A percentile compares a stretch with the other conserved stretches of the same genome.
These are phyloP conservation scores for Phyllostomus discolor DNA, from an alignment of 2,113 vertebrate genomes.

Conservation along the genomic window DNA sequence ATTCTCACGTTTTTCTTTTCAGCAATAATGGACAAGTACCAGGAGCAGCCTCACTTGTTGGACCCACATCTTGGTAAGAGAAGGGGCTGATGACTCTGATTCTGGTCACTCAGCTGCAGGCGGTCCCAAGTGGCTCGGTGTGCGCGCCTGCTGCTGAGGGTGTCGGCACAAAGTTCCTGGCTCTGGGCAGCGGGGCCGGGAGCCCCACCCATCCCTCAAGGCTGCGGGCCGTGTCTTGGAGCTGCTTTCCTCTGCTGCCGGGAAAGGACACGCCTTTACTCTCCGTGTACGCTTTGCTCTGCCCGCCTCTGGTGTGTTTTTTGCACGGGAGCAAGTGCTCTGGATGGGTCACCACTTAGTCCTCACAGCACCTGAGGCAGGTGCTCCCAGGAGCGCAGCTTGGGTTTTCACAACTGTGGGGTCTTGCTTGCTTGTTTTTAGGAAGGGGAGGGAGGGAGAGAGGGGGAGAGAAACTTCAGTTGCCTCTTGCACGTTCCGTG, in stretches of 20 bases:
- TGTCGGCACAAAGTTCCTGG: background rate
- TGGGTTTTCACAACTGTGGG: background rate
- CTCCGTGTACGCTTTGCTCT: background rate
- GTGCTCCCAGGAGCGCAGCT: background rate
- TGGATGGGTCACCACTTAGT: accelerated
- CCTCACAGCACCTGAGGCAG: background rate
- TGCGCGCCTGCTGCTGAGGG: background rate
- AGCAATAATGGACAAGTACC: conserved; percentile 97
- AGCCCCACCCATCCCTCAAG: background rate
- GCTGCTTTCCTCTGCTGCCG: background rate
- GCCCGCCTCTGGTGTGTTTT: background rate
- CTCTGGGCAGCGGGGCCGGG: background rate
- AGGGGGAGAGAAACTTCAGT: too few relatives aligned
- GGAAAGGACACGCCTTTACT: background rate
- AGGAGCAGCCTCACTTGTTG: conserved; percentile 95
- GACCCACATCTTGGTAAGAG: conserved; percentile 92
- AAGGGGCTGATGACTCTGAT: background rate
- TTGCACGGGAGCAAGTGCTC: background rate
- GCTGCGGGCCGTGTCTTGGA: background rate
- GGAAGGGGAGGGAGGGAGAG: too few relatives aligned
- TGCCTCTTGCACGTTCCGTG: too few relatives aligned
- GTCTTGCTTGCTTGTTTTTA: too few relatives aligned
- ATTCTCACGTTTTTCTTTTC: conserved; percentile 37
- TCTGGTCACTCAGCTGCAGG: background rate
- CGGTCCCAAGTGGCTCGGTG: background rate